Evolutionary conservation across 2,888 invertebrate genomes (phyloP), one percentile per base, ranked within the genome.

Genomic region (Euplagia quadripunctaria): DNA sequence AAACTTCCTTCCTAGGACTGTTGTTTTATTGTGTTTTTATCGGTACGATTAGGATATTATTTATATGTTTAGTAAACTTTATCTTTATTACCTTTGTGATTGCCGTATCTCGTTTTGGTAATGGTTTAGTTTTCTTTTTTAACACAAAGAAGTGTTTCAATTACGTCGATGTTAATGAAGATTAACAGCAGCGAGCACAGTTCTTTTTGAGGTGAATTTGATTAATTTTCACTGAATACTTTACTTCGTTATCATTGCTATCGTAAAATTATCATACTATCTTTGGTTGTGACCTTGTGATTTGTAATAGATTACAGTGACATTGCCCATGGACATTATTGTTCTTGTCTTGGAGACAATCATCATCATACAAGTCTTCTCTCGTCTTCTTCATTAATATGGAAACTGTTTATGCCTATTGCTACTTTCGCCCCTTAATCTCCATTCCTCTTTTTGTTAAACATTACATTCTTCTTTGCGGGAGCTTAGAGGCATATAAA

Each of bases 211-310:
- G 79, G 84, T 83, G 82, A 84, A 78, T 86, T 83, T 86, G 82
- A 79, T 87, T 86, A 85, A 87, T 84, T 75, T 83, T 85, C 79
- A 78, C 77, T 78, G 82, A 84, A 79, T 78, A 83, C 71, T 79
- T 81, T 72, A 65, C n/a, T 58, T 81, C 72, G 84, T 86, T 82
- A 82, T 85, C 89, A 88, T 89, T 88, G 75, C 80, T 92, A 93
- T 93, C 93, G 73, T 64, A 61, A 51, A 76, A 71, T 87, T 91
- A 91, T 92, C 91, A 86, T 74, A 70, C 81, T 91, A 91, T 92
- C 89, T 87, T 81, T 73, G 74, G 71, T 72, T 84, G 77, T 85
- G 87, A 90, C 92, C 92, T 92, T 92, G 90, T 83, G 74, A 83
- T 86, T 80, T 78, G 75, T 75, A 77, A 76, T 74, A 76, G 79